phyloP scores from a whole-genome alignment of 92 coral and sea anemone species.

The Desmophyllum pertusum region DNA sequence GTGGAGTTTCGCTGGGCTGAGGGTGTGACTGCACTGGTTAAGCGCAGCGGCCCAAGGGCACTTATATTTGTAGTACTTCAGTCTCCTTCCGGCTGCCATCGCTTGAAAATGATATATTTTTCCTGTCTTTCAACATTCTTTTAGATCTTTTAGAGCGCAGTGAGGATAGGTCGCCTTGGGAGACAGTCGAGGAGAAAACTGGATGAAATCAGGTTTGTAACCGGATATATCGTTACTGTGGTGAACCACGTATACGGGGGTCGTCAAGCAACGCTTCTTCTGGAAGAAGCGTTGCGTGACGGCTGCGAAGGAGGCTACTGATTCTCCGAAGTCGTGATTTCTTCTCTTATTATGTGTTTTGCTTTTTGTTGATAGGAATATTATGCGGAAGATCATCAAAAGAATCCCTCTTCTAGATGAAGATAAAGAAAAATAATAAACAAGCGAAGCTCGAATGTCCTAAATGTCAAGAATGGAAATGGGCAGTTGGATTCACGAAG shows the following conservation, averaged over 20 bases:
- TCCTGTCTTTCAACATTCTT: neutral
- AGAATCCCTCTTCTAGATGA: constrained; percentile 43
- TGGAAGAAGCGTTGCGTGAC: no score
- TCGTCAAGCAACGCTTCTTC: no score
- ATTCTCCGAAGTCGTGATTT: neutral
- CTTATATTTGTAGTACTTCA: neutral
- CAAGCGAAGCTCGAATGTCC: neutral
- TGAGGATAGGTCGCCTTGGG: constrained; percentile 79
- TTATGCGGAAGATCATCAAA: constrained; percentile 71
- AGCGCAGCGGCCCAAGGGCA: neutral
- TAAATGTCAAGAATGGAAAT: neutral
- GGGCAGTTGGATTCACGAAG: neutral
- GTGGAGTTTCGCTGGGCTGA: no score
- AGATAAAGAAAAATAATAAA: constrained; percentile 14
- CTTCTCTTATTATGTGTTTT: neutral
- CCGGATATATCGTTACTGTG: neutral
- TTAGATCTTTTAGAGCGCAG: constrained; percentile 87
- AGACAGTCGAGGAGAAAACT: constrained; percentile 79
- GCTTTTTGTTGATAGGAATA: constrained; percentile 41
- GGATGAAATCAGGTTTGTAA: constrained; percentile 75
- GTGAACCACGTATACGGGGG: no score
- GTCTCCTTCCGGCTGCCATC: neutral
- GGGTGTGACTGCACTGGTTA: no score
- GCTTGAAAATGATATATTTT: no score
- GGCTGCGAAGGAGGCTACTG: no score